Percentiles rank a stretch among this genome's conserved stretches.
phyloP scores from a whole-genome alignment of 2,113 vertebrate species.

The Clinocottus analis region DNA sequence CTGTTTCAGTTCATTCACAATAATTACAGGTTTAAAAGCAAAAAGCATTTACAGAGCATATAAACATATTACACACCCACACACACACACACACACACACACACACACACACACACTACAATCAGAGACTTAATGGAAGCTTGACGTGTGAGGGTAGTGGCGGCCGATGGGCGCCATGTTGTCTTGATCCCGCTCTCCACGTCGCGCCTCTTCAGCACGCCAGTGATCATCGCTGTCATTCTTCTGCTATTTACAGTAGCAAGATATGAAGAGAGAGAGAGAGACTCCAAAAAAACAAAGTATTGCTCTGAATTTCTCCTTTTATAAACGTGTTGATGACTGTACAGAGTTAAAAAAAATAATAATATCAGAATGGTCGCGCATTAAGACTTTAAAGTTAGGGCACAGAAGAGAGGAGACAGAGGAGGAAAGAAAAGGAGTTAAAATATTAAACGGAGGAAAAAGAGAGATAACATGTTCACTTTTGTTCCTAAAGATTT shows the following conservation, averaged over 20 bases:
- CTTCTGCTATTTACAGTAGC: slow-evolving; percentile 64
- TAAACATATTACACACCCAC: slow-evolving; percentile 63
- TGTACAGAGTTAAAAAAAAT: slow-evolving; percentile 48
- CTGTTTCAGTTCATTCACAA: slow-evolving; percentile 73
- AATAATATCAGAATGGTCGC: slow-evolving; percentile 25
- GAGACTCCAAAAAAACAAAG: slow-evolving; percentile 32
- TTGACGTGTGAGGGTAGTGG: slow-evolving; percentile 14
- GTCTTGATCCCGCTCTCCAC: slow-evolving; percentile 18
- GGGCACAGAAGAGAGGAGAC: slow-evolving; percentile 34
- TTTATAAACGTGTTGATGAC: slow-evolving; percentile 39
- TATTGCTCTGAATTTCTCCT: slow-evolving; percentile 77
- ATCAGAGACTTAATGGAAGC: slow-evolving; percentile 44
- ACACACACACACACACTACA: slow-evolving; percentile 54
- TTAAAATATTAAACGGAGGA: neutral
- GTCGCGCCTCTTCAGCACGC: slow-evolving; percentile 40
- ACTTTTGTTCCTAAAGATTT: slow-evolving; percentile 27
- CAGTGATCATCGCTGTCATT: slow-evolving; percentile 39
- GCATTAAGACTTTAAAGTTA: slow-evolving; percentile 48
- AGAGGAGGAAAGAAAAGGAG: too few relatives aligned
- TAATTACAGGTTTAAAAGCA: slow-evolving; percentile 83
- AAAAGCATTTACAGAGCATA: slow-evolving; percentile 80
- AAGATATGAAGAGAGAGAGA: slow-evolving; percentile 30
- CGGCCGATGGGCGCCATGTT: neutral
- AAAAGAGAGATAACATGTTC: neutral
- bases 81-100: slow-evolving; percentile 18